Conservation (phyloP, 2,888 invertebrate genomes). For the Spisula subtruncata region DNA sequence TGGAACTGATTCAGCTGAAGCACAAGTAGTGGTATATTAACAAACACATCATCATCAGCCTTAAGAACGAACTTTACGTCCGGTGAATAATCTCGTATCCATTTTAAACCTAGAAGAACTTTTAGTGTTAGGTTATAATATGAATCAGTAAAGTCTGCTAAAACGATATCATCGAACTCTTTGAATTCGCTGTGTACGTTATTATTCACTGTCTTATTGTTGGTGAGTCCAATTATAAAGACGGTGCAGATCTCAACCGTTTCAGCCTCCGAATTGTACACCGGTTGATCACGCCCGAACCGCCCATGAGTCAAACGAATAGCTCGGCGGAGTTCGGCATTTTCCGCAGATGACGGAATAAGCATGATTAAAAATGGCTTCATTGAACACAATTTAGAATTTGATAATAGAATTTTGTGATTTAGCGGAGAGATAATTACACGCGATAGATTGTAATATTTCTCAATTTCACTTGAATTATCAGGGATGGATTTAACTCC, state of each 20-base stretch:
- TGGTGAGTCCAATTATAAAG: not conserved
- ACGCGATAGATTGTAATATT: not conserved
- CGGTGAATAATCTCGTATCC: not conserved
- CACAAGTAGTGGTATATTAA: slow-evolving; percentile 15
- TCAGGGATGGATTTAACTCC: not conserved
- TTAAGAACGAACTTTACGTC: slow-evolving; percentile 18
- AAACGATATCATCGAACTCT: slow-evolving; percentile 18
- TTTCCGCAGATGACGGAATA: not conserved
- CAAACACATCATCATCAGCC: slow-evolving; percentile 32
- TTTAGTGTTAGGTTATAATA: slow-evolving; percentile 29
- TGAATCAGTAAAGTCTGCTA: slow-evolving; percentile 11
- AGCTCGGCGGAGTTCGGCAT: not conserved
- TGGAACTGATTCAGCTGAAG: not conserved
- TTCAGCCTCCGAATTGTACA: not conserved
- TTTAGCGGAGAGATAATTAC: not conserved
- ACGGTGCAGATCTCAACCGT: not conserved
- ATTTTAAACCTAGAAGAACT: slow-evolving; percentile 28
- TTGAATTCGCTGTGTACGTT: not conserved
- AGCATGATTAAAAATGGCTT: not conserved
- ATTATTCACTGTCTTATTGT: not conserved
- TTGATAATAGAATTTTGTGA: not conserved
- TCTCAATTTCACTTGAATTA: not conserved
- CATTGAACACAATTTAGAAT: not conserved
- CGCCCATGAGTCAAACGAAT: not conserved
- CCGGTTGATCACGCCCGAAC: not conserved